phyloP scores from a whole-genome alignment of 2,113 vertebrate species.

The Clarias gariepinus region DNA sequence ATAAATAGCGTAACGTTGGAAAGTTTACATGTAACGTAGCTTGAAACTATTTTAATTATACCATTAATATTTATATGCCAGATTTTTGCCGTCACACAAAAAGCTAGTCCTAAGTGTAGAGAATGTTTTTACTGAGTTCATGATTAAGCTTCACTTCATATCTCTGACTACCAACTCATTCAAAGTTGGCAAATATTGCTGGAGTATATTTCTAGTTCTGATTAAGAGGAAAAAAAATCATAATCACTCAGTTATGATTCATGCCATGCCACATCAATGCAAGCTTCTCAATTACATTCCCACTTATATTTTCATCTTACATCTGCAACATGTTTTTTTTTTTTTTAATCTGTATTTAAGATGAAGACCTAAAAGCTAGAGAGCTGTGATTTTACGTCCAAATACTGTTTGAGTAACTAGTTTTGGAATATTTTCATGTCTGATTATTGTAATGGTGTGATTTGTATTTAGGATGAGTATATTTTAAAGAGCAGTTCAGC shows the following conservation, averaged over 20 bases:
- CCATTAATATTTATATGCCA: conserved; percentile 54
- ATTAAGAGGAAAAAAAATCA: background rate
- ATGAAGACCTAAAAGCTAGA: conserved; percentile 77
- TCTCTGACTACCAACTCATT: conserved; percentile 52
- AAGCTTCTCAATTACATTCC: conserved; percentile 68
- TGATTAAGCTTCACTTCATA: conserved; percentile 26
- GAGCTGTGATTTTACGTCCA: conserved; percentile 75
- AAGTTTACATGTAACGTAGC: conserved; percentile 15
- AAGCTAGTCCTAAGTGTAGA: conserved; percentile 29
- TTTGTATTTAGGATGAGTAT: conserved; percentile 64
- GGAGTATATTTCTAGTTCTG: conserved; percentile 43
- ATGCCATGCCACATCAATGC: conserved; percentile 59
- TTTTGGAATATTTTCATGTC: conserved; percentile 69
- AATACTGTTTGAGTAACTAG: conserved; percentile 73
- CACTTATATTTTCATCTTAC: conserved; percentile 64
- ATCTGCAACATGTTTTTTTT: conserved; percentile 75
- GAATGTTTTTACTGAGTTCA: conserved; percentile 25
- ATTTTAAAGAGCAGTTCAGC: conserved; percentile 69
- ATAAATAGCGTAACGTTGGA: background rate
- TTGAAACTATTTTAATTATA: background rate
- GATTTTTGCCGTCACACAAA: conserved; percentile 39
- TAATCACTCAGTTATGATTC: conserved; percentile 23
- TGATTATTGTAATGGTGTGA: conserved; percentile 69
- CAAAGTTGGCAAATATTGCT: conserved; percentile 62
- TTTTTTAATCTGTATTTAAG: conserved; percentile 76